Percentiles rank a stretch among this genome's conserved stretches.
These are phyloP conservation scores for Drosophila mercatorum DNA, from an alignment of 2,888 invertebrate species.

Conservation along the genomic window DNA sequence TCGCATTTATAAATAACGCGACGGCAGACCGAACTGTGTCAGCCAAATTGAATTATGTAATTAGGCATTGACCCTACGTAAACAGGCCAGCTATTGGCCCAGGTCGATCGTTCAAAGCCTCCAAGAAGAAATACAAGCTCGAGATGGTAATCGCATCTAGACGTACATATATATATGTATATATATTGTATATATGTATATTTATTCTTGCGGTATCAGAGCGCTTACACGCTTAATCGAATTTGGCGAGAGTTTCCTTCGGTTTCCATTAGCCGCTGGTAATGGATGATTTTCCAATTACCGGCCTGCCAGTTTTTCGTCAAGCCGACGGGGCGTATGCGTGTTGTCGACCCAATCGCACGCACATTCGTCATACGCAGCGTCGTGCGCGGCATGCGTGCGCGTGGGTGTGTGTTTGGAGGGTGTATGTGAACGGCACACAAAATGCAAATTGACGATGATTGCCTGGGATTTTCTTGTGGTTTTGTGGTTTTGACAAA, in stretches of 20 bases:
- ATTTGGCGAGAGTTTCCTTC: conserved; percentile 72
- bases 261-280: conserved; percentile 71
- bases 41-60: conserved; percentile 70
- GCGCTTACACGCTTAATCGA: conserved; percentile 72
- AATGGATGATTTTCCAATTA: conserved; percentile 80
- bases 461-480: conserved; percentile 70
- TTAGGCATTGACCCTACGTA: conserved; percentile 53
- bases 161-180: neutral
- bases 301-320: conserved; percentile 56
- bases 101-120: conserved; percentile 34
- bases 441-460: conserved; percentile 71
- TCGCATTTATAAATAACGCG: conserved; percentile 62
- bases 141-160: conserved; percentile 17
- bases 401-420: neutral
- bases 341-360: conserved; percentile 62
- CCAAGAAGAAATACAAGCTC: conserved; percentile 18
- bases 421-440: conserved; percentile 11
- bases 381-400: conserved; percentile 17
- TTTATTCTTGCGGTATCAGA: conserved; percentile 54
- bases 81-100: neutral
- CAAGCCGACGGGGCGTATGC: conserved; percentile 50
- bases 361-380: conserved; percentile 68
- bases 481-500: conserved; percentile 69
- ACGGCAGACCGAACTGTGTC: conserved; percentile 16
- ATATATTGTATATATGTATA: neutral